Evolutionary conservation across 2,888 invertebrate genomes (phyloP), one percentile per base, ranked within the genome.

Genomic region (Apodemia duryi): DNA sequence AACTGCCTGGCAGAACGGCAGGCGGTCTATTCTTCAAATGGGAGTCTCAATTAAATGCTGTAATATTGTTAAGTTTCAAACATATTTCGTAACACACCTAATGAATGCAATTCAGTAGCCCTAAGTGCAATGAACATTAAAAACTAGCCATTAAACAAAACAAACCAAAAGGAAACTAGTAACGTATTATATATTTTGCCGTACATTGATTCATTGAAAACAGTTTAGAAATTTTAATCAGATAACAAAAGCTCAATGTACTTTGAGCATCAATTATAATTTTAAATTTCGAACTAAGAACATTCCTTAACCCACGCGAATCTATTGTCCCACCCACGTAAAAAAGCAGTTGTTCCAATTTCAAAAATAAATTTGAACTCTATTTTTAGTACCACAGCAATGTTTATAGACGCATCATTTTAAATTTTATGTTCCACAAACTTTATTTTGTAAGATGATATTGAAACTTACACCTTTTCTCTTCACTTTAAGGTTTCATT

Each of bases 361-460:
- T 61, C 61, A 52, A 28, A 32, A 5, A 32, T 63, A 65, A 77
- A 67, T 75, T 74, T 76, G n/a, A 74, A 68, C 75, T 73, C 67
- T 82, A 75, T 43, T 1, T 0, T 6, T 35, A 32, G 7, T 71
- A 71, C 67, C 70, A 67, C 74, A 65, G 57, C 61, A 49, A 52
- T 60, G 43, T 43, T 29, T 41, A 28, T 13, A 28, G 43, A 62
- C 28, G 63, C 54, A 28, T 63, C 3, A 52, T 61, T 60, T 63
- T 43, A 35, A 35, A 51, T 63, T 63, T 66, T 43, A 63, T 66
- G 66, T 66, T 49, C 61, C 28, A 65, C 63, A 65, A 66, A 51
- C 60, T 63, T 61, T 11, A 9, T 35, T 57, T 63, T 65, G 38
- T 63, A 11, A 1, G 21, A 5, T 29, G 63, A 43, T 38, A 13